phyloP scores from a whole-genome alignment of 2,888 invertebrate genomes.

The Leptinotarsa juncta region DNA sequence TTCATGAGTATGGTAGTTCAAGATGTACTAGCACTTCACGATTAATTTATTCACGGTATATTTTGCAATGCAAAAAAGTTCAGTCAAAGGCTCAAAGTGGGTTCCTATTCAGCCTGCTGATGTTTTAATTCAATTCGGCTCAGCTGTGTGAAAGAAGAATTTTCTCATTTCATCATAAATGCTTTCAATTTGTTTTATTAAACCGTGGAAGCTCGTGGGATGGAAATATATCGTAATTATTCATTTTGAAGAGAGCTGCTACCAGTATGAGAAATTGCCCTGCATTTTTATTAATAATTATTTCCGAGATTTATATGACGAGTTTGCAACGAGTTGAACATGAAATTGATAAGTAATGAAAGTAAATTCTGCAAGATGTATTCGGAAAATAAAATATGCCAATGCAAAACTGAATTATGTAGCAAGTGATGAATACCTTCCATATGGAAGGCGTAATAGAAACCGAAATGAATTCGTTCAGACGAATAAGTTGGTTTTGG shows the following conservation, averaged over 20 bases:
- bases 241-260: conserved; percentile 47
- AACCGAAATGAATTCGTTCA: no score
- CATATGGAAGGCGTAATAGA: no score
- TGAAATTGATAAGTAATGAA: neutral
- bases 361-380: neutral
- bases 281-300: conserved; percentile 50
- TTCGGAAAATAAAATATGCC: no score
- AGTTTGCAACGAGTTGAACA: neutral
- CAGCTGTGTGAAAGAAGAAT: conserved; percentile 44
- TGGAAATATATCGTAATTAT: conserved; percentile 49
- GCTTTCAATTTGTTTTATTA: conserved; percentile 53
- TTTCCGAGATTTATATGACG: conserved; percentile 30
- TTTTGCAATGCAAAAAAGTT: conserved; percentile 29
- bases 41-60: conserved; percentile 17
- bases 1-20: no score
- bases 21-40: neutral
- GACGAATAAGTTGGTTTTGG: no score
- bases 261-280: conserved; percentile 47
- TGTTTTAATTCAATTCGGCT: conserved; percentile 49
- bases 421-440: no score
- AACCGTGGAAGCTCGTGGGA: conserved; percentile 45
- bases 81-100: conserved; percentile 30
- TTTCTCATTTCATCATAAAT: conserved; percentile 48
- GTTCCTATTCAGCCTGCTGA: conserved; percentile 41
- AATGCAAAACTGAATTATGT: no score